Evolutionary conservation across 2,888 invertebrate species (phyloP).

Genomic region (Dolomedes plantarius): DNA sequence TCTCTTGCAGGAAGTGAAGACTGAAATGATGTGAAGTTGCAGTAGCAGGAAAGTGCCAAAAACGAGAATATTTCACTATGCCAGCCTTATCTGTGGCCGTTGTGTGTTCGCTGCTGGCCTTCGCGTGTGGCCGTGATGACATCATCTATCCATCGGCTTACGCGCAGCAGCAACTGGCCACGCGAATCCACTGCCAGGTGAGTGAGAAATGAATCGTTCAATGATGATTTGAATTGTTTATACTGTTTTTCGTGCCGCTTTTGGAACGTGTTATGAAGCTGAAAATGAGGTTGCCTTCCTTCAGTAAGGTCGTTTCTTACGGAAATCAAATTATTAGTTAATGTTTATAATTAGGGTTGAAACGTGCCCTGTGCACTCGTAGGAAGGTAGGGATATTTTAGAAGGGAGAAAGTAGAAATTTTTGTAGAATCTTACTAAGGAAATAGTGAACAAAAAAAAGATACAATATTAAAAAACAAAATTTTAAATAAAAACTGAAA

Average conservation of each 20-base stretch:
- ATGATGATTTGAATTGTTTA: background rate
- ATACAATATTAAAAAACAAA: too few relatives aligned
- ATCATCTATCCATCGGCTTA: slow-evolving; percentile 31
- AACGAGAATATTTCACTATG: background rate
- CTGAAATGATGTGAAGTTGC: background rate
- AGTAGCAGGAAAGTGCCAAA: background rate
- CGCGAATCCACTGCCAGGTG: slow-evolving; percentile 51
- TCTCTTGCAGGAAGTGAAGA: background rate
- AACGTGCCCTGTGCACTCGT: too few relatives aligned
- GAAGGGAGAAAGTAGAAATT: too few relatives aligned
- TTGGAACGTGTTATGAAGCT: too few relatives aligned
- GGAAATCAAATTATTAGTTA: too few relatives aligned
- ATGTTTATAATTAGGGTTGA: too few relatives aligned
- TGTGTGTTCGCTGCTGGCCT: background rate
- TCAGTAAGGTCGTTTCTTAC: too few relatives aligned
- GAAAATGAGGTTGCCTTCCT: too few relatives aligned
- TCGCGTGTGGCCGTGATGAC: slow-evolving; percentile 17
- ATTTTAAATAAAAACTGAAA: too few relatives aligned
- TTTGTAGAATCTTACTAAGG: too few relatives aligned
- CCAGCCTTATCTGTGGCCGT: background rate
- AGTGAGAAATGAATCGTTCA: background rate
- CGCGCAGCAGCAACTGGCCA: slow-evolving; percentile 31
- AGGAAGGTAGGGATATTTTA: too few relatives aligned
- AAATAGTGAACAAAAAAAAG: too few relatives aligned
- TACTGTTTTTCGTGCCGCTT: background rate